Conservation (phyloP, 2,888 invertebrate genomes). For the Sycophila texana region DNA sequence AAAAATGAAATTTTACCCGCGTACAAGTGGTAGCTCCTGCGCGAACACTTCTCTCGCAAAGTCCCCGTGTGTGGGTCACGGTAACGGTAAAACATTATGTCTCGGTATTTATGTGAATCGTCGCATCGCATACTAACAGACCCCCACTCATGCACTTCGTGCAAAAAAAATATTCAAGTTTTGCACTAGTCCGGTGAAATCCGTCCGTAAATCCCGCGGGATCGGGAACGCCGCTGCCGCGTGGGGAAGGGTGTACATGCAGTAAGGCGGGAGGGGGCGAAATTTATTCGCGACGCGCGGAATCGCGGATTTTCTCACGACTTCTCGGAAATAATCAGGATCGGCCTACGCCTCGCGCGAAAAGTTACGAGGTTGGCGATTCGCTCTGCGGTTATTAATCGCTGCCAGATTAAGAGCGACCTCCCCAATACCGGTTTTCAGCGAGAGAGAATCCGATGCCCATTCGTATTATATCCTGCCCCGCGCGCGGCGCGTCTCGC, state of each 20-base stretch:
- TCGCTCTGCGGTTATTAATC: constrained; percentile 67
- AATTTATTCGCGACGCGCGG: constrained; percentile 15
- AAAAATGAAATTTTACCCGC: too few species aligned
- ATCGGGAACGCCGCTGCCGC: too few species aligned
- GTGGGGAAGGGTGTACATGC: too few species aligned
- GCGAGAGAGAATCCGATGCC: constrained; percentile 27
- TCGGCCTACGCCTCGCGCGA: constrained; percentile 58
- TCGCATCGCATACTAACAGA: constrained; percentile 43
- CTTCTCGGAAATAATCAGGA: constrained; percentile 62
- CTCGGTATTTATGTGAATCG: constrained; percentile 32
- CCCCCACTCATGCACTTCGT: background rate
- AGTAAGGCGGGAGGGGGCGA: too few species aligned
- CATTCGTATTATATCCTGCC: constrained; percentile 9
- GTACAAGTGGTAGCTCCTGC: too few species aligned
- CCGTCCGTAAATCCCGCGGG: too few species aligned
- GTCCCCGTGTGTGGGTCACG: constrained; percentile 34
- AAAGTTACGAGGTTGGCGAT: constrained; percentile 62
- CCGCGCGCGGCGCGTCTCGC: background rate
- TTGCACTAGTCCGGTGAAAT: too few species aligned
- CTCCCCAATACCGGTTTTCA: constrained; percentile 64
- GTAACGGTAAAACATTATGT: constrained; percentile 42
- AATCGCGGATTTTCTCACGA: constrained; percentile 59
- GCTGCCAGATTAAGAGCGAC: constrained; percentile 65
- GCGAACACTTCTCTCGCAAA: too few species aligned
- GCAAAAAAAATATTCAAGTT: too few species aligned